phyloP scores from a whole-genome alignment of 2,113 vertebrate genomes.

The Pachycephala philippinensis region DNA sequence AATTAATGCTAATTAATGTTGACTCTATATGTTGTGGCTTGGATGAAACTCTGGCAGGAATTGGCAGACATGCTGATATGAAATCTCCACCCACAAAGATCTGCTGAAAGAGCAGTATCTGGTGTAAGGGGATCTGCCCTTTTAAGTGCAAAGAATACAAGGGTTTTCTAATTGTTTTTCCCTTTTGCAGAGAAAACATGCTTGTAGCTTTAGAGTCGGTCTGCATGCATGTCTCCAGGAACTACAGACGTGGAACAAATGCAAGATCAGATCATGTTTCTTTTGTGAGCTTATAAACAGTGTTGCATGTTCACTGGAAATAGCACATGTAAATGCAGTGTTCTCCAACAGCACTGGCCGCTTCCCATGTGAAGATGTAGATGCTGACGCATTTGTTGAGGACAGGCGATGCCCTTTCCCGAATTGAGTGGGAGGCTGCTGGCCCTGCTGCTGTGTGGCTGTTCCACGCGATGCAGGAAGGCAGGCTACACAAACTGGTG shows the following conservation, averaged over 20 bases:
- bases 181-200: background rate
- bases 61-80: conserved; percentile 34
- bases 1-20: conserved; percentile 63
- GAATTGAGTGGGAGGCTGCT: background rate
- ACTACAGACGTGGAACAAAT: background rate
- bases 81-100: conserved; percentile 53
- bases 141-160: background rate
- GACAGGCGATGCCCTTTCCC: background rate
- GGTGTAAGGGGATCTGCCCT: background rate
- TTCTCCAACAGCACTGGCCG: accelerated
- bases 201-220: background rate
- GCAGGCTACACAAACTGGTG: background rate
- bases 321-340: background rate
- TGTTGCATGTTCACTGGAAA: background rate
- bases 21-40: conserved; percentile 45
- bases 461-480: background rate
- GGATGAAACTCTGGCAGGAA: conserved; percentile 54
- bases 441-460: background rate
- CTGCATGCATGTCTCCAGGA: background rate
- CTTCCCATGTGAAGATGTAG: background rate
- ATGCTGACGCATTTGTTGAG: accelerated
- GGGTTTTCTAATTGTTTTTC: background rate
- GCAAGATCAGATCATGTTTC: background rate
- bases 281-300: background rate
- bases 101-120: conserved; percentile 60